These are phyloP conservation scores for Eremobia ochroleuca DNA, from an alignment of 2,888 invertebrate species.

Conservation along the genomic window DNA sequence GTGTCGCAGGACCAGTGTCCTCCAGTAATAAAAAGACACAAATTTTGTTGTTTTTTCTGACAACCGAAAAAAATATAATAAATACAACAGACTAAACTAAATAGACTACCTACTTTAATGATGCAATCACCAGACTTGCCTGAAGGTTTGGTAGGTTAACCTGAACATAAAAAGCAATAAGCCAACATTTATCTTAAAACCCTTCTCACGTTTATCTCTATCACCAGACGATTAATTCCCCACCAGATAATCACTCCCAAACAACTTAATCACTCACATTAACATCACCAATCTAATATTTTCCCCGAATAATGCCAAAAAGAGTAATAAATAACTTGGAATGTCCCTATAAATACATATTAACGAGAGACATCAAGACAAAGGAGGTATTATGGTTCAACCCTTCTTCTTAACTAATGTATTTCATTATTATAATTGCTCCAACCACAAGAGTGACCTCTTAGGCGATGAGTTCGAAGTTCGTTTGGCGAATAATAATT, in stretches of 20 bases:
- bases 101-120: background rate
- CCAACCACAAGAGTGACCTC: constrained; percentile 63
- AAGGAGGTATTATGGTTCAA: constrained; percentile 74
- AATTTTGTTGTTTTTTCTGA: background rate
- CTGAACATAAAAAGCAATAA: background rate
- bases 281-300: constrained; percentile 62
- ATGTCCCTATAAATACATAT: constrained; percentile 76
- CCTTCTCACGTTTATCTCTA: background rate
- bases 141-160: background rate
- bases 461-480: constrained; percentile 38
- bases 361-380: constrained; percentile 76
- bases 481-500: constrained; percentile 58
- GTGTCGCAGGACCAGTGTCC: background rate
- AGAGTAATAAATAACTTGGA: constrained; percentile 57
- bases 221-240: constrained; percentile 22
- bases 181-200: background rate
- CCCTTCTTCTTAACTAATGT: constrained; percentile 77
- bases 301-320: constrained; percentile 52
- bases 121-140: background rate
- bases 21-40: background rate
- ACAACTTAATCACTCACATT: constrained; percentile 59
- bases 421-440: constrained; percentile 79
- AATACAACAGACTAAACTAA: background rate
- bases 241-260: constrained; percentile 34
- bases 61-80: background rate